Conservation (phyloP, 2,888 invertebrate species). For the Agrotis ipsilon region DNA sequence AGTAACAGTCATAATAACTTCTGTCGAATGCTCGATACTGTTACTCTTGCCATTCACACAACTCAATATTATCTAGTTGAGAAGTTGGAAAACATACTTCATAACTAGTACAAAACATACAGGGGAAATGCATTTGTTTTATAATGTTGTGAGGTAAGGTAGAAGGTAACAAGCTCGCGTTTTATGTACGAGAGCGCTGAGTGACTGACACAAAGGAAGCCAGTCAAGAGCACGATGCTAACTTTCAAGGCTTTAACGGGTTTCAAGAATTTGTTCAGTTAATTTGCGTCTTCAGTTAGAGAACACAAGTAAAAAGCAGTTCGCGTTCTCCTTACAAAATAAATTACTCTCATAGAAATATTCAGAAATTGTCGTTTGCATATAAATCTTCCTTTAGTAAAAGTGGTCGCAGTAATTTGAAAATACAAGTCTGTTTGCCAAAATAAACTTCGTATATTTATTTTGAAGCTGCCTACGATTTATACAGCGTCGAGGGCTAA, state of each 20-base stretch:
- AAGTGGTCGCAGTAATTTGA: constrained; percentile 7
- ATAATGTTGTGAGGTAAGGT: constrained; percentile 2
- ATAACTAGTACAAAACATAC: constrained; percentile 26
- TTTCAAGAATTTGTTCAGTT: constrained; percentile 31
- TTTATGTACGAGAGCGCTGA: constrained; percentile 20
- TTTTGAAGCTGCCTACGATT: constrained; percentile 31
- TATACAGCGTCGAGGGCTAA: constrained; percentile 76
- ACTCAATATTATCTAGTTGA: constrained; percentile 58
- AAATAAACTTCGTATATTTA: constrained; percentile 45
- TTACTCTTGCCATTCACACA: constrained; percentile 63
- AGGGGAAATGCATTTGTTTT: constrained; percentile 29
- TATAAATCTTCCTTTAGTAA: constrained; percentile 16
- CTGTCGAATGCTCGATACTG: constrained; percentile 66
- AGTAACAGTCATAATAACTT: constrained; percentile 76
- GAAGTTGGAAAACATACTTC: constrained; percentile 47
- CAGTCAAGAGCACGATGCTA: constrained; percentile 25
- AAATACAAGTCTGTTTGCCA: constrained; percentile 25
- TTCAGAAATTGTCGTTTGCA: constrained; percentile 24
- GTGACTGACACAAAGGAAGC: constrained; percentile 45
- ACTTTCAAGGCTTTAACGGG: constrained; percentile 31
- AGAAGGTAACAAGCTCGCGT: neutral
- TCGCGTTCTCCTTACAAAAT: constrained; percentile 29
- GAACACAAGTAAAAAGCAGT: constrained; percentile 34
- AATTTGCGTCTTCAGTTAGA: constrained; percentile 32
- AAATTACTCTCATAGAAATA: constrained; percentile 18